Conservation (phyloP, 2,113 vertebrate species). For the Taxidea taxus region DNA sequence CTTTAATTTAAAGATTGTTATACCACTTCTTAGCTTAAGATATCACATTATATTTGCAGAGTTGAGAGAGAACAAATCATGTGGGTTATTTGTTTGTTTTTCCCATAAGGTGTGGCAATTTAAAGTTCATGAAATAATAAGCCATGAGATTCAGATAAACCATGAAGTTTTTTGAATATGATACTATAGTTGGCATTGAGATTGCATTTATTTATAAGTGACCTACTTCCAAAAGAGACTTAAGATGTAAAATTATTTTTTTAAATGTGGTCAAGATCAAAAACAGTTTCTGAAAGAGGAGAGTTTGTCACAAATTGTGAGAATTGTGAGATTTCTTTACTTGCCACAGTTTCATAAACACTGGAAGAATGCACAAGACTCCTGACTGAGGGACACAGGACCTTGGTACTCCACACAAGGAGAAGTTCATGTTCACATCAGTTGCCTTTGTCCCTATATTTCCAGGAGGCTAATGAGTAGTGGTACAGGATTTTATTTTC, state of each 20-base stretch:
- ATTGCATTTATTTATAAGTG: constrained; percentile 7
- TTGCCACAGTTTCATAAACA: background rate
- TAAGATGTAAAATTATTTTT: background rate
- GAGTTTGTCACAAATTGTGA: background rate
- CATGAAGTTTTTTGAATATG: background rate
- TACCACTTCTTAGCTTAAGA: background rate
- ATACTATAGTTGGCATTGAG: background rate
- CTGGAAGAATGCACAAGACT: background rate
- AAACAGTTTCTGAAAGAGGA: background rate
- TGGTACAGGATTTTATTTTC: rapidly evolving
- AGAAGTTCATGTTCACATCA: background rate
- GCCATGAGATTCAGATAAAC: background rate
- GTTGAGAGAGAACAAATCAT: background rate
- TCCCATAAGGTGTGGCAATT: background rate
- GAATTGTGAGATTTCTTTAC: background rate
- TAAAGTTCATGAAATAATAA: background rate
- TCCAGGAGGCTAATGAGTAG: background rate
- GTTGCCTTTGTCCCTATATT: background rate
- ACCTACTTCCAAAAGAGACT: background rate
- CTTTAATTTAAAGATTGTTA: background rate
- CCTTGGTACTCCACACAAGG: background rate
- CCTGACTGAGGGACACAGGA: background rate
- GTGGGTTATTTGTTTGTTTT: background rate
- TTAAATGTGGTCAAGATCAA: background rate
- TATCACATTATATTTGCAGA: background rate